phyloP scores from a whole-genome alignment of 2,113 vertebrate genomes.

The Cephalophus harveyi region DNA sequence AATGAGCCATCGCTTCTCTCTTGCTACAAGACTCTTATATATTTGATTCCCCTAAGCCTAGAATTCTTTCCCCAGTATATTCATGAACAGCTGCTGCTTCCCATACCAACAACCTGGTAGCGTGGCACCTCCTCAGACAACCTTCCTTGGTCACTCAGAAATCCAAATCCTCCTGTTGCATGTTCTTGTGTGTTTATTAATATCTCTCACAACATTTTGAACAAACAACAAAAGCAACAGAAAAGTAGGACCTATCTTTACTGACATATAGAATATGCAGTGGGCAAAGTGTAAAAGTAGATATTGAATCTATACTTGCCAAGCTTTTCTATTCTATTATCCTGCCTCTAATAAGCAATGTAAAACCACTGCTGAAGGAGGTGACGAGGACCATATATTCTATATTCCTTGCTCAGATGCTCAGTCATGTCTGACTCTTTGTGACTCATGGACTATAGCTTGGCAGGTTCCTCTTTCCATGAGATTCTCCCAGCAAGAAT shows the following conservation, averaged over 20 bases:
- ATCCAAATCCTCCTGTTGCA: neutral
- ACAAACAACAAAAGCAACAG: too few relatives aligned
- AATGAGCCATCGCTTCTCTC: neutral
- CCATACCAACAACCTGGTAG: neutral
- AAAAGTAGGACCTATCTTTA: neutral
- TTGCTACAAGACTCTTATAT: neutral
- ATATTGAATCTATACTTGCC: neutral
- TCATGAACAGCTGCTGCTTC: neutral
- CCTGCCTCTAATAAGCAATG: neutral
- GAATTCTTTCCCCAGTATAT: neutral
- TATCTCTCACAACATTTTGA: neutral
- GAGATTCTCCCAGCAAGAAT: neutral
- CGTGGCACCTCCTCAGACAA: neutral
- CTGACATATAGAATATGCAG: neutral
- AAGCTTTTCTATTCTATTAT: neutral
- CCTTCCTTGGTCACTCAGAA: neutral
- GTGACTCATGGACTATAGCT: neutral
- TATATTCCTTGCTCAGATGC: neutral
- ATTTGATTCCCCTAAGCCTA: neutral
- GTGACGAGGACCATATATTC: neutral
- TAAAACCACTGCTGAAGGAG: neutral
- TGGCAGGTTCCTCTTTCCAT: neutral
- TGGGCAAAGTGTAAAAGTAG: neutral
- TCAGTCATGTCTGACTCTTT: neutral
- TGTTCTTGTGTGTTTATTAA: neutral